A percentile compares a stretch with the other conserved stretches of the same genome.
These are phyloP conservation scores for Megalops cyprinoides DNA, from an alignment of 2,797 vertebrate genomes.

Conservation along the genomic window DNA sequence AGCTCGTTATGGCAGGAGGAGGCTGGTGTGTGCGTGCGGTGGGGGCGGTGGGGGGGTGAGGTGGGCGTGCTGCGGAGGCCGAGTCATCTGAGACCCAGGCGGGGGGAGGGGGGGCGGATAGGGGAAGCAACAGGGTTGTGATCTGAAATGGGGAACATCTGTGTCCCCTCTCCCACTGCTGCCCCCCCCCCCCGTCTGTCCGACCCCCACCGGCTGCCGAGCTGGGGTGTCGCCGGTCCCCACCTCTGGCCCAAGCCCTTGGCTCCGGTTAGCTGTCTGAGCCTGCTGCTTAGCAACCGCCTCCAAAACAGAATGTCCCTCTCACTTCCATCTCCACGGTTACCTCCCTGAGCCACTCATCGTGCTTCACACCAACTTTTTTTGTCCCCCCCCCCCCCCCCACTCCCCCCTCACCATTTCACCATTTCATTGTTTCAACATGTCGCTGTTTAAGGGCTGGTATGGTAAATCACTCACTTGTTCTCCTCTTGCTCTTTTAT, in stretches of 20 bases:
- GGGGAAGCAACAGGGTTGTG: constrained; percentile 4
- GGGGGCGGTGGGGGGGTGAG: not conserved
- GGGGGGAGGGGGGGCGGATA: constrained; percentile 7
- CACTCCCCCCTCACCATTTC: not conserved
- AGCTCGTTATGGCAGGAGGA: constrained; percentile 21
- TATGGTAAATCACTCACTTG: not conserved
- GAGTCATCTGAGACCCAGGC: too few species aligned
- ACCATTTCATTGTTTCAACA: not conserved
- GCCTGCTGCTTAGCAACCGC: constrained; percentile 57
- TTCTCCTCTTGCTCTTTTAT: not conserved
- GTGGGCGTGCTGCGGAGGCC: not conserved
- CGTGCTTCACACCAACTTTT: not conserved
- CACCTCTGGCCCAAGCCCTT: constrained; percentile 55
- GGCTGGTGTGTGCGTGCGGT: constrained; percentile 22
- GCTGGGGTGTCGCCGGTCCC: constrained; percentile 24
- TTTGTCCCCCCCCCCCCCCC: not conserved
- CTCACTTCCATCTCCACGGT: constrained; percentile 25
- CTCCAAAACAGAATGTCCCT: constrained; percentile 49
- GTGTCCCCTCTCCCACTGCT: constrained; percentile 30
- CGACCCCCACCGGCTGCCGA: constrained; percentile 20
- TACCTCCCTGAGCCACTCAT: not conserved
- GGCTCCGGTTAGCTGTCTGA: constrained; percentile 58
- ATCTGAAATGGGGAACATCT: constrained; percentile 37
- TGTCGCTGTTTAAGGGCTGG: too few species aligned
- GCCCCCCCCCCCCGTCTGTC: not conserved